Evolutionary conservation across 2,797 vertebrate species (phyloP), one percentile per base, ranked within the genome.

Genomic region (Selene dorsalis): DNA sequence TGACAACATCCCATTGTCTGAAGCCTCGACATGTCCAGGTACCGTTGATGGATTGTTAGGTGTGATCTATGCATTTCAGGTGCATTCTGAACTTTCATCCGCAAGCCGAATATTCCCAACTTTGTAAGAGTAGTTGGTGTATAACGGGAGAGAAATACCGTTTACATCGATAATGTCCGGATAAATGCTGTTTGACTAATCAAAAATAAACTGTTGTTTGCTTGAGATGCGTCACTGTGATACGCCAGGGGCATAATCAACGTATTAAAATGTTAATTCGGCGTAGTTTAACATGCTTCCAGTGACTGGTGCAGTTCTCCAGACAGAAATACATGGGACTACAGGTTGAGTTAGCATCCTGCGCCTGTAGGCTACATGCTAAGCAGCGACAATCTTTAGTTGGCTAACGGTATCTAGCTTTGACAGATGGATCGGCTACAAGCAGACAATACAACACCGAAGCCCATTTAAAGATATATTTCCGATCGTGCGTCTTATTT

Each of bases 401-500:
- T 8, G 13, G 61, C 75, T 79, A 47, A 59, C 2, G 43, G 18
- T 65, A 18, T 6, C 35, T 32, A 16, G 30, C 59, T 12, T 52
- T 61, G 52, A 80, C 75, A 57, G 22, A 64, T n/a, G 28, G 45
- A 12, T 26, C 41, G 4, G 14, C 4, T 11, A 16, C 13, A 41
- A 26, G 4, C 2, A 28, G 1, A 16, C 4, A 41, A 18, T 3
- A 0, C 32, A 73, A 52, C 13, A 4, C 1, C 1, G 48, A 13
- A 4, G 13, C 18, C 6, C 4, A 43, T 6, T 17, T 28, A 1
- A 3, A 35, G 10, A 2, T 24, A 39, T 0, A 3, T 53, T 0
- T 10, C 0, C 8, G 4, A 10, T 1, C 5, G 0, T 6, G 35
- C 0, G 0, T 11, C 9, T 57, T 4, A 18, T 30, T 26, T 1